Conservation (phyloP, 2,888 invertebrate species). For the Luperina nickerlii region DNA sequence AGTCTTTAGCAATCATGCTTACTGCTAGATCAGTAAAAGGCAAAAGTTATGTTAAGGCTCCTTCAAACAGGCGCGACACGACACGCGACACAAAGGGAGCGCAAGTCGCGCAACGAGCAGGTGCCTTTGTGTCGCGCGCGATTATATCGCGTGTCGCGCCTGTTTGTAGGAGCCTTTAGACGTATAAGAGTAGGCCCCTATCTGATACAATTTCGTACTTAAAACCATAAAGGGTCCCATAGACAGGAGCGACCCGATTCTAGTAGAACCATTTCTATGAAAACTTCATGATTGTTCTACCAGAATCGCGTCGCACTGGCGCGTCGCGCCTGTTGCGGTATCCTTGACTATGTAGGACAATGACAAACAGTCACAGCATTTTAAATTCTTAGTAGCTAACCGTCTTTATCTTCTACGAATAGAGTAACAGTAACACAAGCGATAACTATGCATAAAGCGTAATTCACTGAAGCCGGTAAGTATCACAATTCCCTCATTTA, state of each 20-base stretch:
- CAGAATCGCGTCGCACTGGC: no score
- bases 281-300: background rate
- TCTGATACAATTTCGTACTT: background rate
- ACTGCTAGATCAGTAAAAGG: no score
- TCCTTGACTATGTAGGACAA: background rate
- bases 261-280: background rate
- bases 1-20: no score
- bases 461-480: background rate
- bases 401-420: background rate
- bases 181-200: no score
- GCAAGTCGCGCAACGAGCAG: no score
- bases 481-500: background rate
- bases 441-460: background rate
- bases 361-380: background rate
- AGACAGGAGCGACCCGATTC: background rate
- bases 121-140: no score
- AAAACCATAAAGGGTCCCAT: background rate
- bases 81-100: no score
- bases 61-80: no score
- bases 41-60: no score
- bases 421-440: background rate
- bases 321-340: no score
- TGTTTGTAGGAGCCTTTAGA: no score
- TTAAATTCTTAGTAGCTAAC: constrained; percentile 8
- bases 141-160: no score